phyloP scores from a whole-genome alignment of 1,140 invertebrate species.

The Drosophila quadrilineata region DNA sequence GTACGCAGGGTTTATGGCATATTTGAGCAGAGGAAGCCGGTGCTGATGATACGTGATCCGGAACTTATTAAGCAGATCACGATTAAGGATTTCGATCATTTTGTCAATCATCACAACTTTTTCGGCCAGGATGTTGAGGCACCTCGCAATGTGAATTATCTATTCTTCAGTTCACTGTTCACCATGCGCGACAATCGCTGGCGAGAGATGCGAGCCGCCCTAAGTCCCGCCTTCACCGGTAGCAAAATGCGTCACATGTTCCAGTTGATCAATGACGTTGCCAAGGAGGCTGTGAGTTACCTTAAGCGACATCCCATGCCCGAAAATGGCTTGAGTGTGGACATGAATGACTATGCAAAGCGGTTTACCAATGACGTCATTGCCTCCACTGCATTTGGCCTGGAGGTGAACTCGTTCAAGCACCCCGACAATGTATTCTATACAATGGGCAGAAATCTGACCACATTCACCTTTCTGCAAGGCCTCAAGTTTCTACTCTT shows the following conservation, averaged over 20 bases:
- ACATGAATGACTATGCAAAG: constrained; percentile 82
- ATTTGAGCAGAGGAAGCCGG: constrained; percentile 82
- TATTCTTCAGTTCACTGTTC: constrained; percentile 81
- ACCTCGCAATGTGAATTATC: constrained; percentile 66
- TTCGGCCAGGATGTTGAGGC: constrained; percentile 77
- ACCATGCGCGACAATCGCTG: constrained; percentile 78
- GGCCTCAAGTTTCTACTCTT: constrained; percentile 63
- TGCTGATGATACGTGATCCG: constrained; percentile 83
- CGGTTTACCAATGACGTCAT: constrained; percentile 85
- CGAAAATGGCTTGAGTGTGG: constrained; percentile 67
- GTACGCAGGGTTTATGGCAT: constrained; percentile 83
- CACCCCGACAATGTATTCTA: constrained; percentile 83
- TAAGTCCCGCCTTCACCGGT: constrained; percentile 81
- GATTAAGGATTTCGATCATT: constrained; percentile 82
- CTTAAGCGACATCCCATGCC: constrained; percentile 45
- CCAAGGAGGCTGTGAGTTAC: constrained; percentile 62
- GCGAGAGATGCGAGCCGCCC: constrained; percentile 80
- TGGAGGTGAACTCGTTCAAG: constrained; percentile 83
- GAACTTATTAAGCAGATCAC: constrained; percentile 81
- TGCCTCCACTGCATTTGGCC: constrained; percentile 83
- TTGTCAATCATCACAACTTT: constrained; percentile 81
- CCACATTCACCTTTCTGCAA: constrained; percentile 40
- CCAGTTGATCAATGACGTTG: constrained; percentile 78
- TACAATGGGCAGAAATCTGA: constrained; percentile 81
- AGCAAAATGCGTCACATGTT: constrained; percentile 82